A percentile compares a stretch with the other conserved stretches of the same genome.
These are phyloP conservation scores for Digitonthophagus gazella DNA, from an alignment of 2,888 invertebrate genomes.

Conservation along the genomic window DNA sequence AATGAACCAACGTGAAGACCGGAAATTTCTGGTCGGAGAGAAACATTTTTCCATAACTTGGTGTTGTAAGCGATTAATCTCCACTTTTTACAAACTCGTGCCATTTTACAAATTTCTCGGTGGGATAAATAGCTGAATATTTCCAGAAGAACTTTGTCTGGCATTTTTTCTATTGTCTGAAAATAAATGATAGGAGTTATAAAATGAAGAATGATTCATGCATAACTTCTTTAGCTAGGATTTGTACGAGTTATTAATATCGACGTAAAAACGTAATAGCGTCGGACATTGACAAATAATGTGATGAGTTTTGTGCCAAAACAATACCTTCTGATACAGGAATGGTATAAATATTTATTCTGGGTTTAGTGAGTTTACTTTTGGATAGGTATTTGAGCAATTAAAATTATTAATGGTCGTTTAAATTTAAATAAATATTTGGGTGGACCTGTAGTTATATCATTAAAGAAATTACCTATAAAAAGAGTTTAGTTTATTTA, in stretches of 20 bases:
- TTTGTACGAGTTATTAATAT: conserved; percentile 3
- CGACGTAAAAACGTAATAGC: conserved; percentile 22
- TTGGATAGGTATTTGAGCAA: too few species aligned
- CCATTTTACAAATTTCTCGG: conserved; percentile 90
- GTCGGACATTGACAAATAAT: neutral
- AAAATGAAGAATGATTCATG: neutral
- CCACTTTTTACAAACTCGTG: conserved; percentile 95
- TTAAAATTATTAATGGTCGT: too few species aligned
- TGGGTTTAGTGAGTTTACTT: too few species aligned
- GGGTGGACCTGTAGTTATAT: too few species aligned
- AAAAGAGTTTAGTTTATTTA: too few species aligned
- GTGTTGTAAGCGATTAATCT: conserved; percentile 94
- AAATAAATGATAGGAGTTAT: too few species aligned
- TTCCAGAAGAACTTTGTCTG: conserved; percentile 92
- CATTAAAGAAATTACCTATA: too few species aligned
- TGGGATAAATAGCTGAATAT: conserved; percentile 94
- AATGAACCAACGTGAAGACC: conserved; percentile 88
- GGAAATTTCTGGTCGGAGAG: conserved; percentile 93
- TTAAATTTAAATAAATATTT: too few species aligned
- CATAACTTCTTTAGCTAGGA: neutral
- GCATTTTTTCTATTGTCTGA: conserved; percentile 93
- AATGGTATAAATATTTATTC: neutral
- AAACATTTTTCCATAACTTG: conserved; percentile 92
- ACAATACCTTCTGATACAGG: neutral
- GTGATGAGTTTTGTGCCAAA: neutral